These are phyloP conservation scores for Clarias batrachus DNA, from an alignment of 2,113 vertebrate species.

Conservation along the genomic window DNA sequence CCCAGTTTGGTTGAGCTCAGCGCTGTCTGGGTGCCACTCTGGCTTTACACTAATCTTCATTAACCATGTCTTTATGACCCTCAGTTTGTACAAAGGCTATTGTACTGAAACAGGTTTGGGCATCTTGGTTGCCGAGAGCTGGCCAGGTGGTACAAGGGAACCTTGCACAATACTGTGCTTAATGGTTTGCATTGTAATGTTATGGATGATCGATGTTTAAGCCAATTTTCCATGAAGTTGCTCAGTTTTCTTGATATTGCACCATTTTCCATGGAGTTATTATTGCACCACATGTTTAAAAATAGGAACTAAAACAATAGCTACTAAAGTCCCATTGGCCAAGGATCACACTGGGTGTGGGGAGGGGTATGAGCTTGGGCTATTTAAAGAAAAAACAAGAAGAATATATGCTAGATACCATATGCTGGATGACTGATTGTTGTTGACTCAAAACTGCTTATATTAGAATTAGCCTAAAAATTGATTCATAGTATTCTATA, in stretches of 20 bases:
- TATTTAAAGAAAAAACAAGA: neutral
- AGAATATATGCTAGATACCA: neutral
- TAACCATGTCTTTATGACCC: neutral
- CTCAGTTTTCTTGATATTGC: neutral
- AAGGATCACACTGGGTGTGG: neutral
- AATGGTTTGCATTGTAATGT: too few relatives aligned
- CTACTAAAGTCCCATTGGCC: neutral
- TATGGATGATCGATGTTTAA: neutral
- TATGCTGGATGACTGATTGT: neutral
- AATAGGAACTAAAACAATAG: neutral
- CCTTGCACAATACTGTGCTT: too few relatives aligned
- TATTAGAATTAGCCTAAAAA: neutral
- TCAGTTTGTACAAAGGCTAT: neutral
- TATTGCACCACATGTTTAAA: neutral
- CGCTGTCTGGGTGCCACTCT: neutral
- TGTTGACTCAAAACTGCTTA: neutral
- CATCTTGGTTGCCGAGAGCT: neutral
- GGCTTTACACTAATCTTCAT: neutral
- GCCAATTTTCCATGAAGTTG: neutral
- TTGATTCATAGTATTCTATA: neutral
- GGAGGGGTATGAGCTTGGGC: neutral
- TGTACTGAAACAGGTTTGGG: neutral
- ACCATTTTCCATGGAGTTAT: neutral
- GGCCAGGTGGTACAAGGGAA: too few relatives aligned
- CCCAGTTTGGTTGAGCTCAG: neutral